phyloP scores from a whole-genome alignment of 2,113 vertebrate genomes.

The Galeopterus variegatus region DNA sequence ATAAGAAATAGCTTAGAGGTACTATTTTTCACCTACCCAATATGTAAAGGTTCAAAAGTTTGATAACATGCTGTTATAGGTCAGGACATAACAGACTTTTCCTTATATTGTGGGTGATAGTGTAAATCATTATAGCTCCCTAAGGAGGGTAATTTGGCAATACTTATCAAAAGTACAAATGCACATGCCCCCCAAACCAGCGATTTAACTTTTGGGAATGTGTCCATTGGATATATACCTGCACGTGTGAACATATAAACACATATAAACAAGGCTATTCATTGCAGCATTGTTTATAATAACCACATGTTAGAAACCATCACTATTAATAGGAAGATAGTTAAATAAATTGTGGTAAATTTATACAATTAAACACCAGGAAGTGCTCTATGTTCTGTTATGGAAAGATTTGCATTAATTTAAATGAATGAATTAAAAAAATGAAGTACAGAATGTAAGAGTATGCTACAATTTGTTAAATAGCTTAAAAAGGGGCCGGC shows the following conservation, averaged over 20 bases:
- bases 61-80: not conserved
- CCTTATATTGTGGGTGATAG: not conserved
- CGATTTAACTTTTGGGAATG: not conserved
- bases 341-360: not conserved
- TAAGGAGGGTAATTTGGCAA: not conserved
- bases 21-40: not conserved
- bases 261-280: not conserved
- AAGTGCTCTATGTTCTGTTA: not conserved
- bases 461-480: not conserved
- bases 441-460: not conserved
- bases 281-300: not conserved
- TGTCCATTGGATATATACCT: not conserved
- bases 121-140: not conserved
- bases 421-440: slow-evolving; percentile 5
- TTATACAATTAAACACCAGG: not conserved
- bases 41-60: not conserved
- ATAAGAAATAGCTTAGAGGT: not conserved
- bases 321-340: not conserved
- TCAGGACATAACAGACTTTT: not conserved
- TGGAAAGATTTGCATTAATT: not conserved
- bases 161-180: not conserved
- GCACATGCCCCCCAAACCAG: not conserved
- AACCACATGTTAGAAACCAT: not conserved
- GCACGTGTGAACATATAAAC: not conserved
- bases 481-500: no score